Conservation (phyloP, 2,113 vertebrate species). For the Mirza zaza region DNA sequence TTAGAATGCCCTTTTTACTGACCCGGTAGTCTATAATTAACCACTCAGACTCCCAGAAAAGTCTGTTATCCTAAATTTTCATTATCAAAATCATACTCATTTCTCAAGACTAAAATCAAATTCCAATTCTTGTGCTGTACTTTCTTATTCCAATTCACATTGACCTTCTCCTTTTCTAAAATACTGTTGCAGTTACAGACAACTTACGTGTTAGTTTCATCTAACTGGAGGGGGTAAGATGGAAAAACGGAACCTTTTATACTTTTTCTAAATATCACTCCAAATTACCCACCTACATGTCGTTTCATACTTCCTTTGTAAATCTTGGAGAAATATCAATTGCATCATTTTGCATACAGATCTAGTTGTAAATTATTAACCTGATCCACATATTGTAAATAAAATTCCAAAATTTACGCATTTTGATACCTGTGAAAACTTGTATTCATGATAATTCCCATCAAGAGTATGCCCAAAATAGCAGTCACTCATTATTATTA, state of each 20-base stretch:
- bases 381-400: background rate
- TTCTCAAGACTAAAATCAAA: background rate
- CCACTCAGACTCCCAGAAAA: background rate
- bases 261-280: background rate
- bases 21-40: background rate
- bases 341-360: background rate
- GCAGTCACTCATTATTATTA: background rate
- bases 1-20: background rate
- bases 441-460: background rate
- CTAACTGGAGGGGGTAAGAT: background rate
- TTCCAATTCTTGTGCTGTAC: background rate
- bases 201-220: background rate
- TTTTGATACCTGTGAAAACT: background rate
- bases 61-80: background rate
- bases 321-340: background rate
- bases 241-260: background rate
- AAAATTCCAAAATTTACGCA: background rate
- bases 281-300: background rate
- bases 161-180: background rate
- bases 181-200: background rate
- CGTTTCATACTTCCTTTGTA: background rate
- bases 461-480: background rate
- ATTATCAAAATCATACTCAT: background rate
- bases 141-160: background rate
- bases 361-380: background rate